A percentile compares a stretch with the other conserved stretches of the same genome.
Evolutionary conservation across 2,888 invertebrate genomes (phyloP).

Genomic region (Himalopsyche tibetana): DNA sequence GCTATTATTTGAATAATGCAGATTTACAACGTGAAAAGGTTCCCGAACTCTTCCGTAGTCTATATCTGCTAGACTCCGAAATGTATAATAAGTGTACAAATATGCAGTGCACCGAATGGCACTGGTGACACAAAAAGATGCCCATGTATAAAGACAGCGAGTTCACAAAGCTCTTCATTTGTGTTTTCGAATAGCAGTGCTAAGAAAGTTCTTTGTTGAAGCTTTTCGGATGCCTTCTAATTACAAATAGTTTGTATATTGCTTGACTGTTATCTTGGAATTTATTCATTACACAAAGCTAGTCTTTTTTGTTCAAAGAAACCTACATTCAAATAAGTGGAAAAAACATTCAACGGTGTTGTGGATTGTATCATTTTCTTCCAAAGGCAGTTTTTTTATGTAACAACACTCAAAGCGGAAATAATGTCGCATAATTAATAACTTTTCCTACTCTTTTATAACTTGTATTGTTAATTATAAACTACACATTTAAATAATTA

Average conservation of each 20-base stretch:
- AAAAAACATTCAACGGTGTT: not conserved
- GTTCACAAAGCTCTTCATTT: constrained; percentile 33
- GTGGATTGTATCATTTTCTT: not conserved
- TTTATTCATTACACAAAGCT: not conserved
- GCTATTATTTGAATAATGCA: not conserved
- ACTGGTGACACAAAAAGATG: not conserved
- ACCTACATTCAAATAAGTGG: too few species aligned
- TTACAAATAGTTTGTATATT: not conserved
- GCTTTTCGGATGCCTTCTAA: not conserved
- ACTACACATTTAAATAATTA: too few species aligned
- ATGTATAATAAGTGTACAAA: not conserved
- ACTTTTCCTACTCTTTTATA: too few species aligned
- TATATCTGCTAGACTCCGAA: not conserved
- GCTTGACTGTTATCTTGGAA: not conserved
- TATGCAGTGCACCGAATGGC: not conserved
- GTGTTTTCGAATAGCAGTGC: not conserved
- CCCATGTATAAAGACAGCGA: not conserved
- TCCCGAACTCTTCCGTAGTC: not conserved
- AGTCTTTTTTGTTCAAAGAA: not conserved
- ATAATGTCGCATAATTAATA: too few species aligned
- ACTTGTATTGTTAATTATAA: too few species aligned
- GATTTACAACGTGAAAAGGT: not conserved
- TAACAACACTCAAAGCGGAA: not conserved
- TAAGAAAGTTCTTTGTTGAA: constrained; percentile 13
- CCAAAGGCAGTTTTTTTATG: not conserved